Evolutionary conservation across 2,113 vertebrate genomes (phyloP).

Genomic region (Dasyornis broadbenti): DNA sequence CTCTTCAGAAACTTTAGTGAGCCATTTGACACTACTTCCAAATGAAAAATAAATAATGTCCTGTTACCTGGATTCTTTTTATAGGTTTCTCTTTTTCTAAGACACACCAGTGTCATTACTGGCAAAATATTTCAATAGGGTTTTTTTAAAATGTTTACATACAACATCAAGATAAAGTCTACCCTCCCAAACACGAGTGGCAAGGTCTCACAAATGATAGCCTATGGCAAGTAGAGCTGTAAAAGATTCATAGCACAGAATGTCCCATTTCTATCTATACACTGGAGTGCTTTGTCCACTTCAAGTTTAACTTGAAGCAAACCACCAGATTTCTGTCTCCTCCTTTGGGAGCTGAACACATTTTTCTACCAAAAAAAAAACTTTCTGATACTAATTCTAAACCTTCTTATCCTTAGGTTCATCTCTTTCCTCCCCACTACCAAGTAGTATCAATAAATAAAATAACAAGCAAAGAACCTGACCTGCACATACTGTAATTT

Average conservation of each 20-base stretch:
- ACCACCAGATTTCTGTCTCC: not conserved
- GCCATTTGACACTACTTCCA: not conserved
- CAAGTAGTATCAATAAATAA: not conserved
- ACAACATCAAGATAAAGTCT: not conserved
- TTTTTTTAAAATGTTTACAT: not conserved
- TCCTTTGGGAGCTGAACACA: not conserved
- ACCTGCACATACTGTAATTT: not conserved
- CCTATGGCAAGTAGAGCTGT: not conserved
- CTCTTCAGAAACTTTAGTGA: slow-evolving; percentile 1
- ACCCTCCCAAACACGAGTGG: not conserved
- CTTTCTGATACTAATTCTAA: not conserved
- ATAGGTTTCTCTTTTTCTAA: not conserved
- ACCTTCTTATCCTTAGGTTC: not conserved
- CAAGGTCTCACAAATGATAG: not conserved
- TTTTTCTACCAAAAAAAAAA: not conserved
- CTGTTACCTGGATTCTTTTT: not conserved
- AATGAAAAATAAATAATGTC: not conserved
- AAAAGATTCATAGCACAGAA: not conserved
- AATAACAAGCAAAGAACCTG: not conserved
- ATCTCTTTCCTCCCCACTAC: not conserved
- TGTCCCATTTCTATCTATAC: not conserved
- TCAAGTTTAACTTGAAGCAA: not conserved
- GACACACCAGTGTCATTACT: not conserved
- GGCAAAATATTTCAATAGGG: not conserved
- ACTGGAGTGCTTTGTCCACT: not conserved